Percentiles rank a stretch among this genome's conserved stretches.
phyloP scores from a whole-genome alignment of 2,888 invertebrate species.

The Masnerella sp. region DNA sequence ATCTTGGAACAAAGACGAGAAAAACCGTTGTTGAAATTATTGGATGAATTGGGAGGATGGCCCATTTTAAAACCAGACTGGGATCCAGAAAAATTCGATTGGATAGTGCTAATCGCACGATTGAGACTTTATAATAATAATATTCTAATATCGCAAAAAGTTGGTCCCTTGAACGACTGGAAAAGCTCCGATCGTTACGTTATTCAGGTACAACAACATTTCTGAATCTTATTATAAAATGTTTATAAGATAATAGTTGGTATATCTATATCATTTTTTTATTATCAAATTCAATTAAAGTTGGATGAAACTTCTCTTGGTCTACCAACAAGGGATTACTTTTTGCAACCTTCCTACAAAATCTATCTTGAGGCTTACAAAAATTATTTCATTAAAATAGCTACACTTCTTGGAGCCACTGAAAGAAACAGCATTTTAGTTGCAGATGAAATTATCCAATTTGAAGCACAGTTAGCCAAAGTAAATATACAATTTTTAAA shows the following conservation, averaged over 20 bases:
- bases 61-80: constrained; percentile 86
- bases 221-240: no score
- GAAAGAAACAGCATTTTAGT: constrained; percentile 81
- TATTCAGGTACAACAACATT: constrained; percentile 83
- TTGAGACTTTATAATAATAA: constrained; percentile 90
- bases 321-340: constrained; percentile 87
- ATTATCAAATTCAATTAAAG: constrained; percentile 2
- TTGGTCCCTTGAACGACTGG: constrained; percentile 85
- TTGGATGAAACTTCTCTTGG: constrained; percentile 87
- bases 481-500: constrained; percentile 14
- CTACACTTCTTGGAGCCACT: constrained; percentile 85
- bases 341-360: constrained; percentile 83
- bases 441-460: constrained; percentile 81
- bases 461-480: constrained; percentile 27
- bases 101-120: constrained; percentile 86
- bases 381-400: constrained; percentile 86
- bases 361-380: constrained; percentile 89
- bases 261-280: no score
- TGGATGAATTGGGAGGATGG: constrained; percentile 91
- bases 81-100: constrained; percentile 83
- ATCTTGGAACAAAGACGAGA: constrained; percentile 85
- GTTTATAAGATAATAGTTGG: no score
- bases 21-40: constrained; percentile 83
- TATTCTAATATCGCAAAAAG: constrained; percentile 91
- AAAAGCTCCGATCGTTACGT: constrained; percentile 91